Conservation (phyloP, 2,113 vertebrate genomes). For the Ranitomeya imitator region DNA sequence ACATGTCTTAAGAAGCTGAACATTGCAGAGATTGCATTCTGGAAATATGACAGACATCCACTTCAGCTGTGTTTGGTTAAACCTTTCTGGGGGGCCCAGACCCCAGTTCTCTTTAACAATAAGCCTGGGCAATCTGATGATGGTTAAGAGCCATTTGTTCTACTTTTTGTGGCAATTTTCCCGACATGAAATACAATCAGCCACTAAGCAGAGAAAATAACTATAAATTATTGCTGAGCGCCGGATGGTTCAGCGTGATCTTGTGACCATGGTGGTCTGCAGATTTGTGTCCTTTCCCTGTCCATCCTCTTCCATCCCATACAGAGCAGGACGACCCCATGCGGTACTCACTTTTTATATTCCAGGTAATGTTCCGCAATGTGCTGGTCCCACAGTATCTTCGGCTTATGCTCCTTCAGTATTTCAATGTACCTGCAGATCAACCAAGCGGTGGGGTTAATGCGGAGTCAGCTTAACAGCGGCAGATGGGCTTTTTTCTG, state of each 20-base stretch:
- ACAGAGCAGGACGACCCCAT: background rate
- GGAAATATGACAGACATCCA: background rate
- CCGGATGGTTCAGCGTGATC: background rate
- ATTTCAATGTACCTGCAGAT: slow-evolving; percentile 84
- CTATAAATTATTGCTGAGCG: slow-evolving; percentile 20
- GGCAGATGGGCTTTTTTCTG: background rate
- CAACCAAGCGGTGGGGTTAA: background rate
- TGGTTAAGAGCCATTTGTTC: slow-evolving; percentile 8
- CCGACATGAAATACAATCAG: slow-evolving; percentile 25
- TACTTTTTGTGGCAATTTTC: slow-evolving; percentile 16
- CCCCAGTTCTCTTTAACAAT: background rate
- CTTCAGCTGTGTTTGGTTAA: slow-evolving; percentile 1
- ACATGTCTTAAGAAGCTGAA: background rate
- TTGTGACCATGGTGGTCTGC: background rate
- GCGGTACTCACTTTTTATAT: slow-evolving; percentile 84
- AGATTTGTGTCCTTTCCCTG: background rate
- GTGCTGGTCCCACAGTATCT: slow-evolving; percentile 86
- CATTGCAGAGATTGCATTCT: background rate
- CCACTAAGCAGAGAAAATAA: slow-evolving; percentile 32
- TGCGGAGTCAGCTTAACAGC: background rate
- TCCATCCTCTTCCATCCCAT: background rate
- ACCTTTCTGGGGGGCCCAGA: background rate
- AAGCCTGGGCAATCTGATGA: background rate
- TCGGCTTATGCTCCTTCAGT: slow-evolving; percentile 87
- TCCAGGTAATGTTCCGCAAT: slow-evolving; percentile 88